These are phyloP conservation scores for Urocitellus parryii DNA, from an alignment of 2,113 vertebrate genomes.

Conservation along the genomic window DNA sequence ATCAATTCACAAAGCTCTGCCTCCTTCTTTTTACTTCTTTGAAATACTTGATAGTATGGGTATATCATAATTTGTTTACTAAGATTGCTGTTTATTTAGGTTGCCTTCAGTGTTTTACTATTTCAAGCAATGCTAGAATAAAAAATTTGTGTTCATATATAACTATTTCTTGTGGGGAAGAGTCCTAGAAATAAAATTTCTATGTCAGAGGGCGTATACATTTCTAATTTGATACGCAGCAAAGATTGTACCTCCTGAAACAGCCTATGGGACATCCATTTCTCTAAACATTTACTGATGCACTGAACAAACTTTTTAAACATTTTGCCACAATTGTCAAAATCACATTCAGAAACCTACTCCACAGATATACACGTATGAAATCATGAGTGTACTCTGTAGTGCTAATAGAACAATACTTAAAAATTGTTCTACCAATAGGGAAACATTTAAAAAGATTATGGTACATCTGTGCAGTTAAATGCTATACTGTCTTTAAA, in stretches of 20 bases:
- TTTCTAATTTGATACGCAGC: background rate
- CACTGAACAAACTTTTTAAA: background rate
- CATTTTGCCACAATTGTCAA: slow-evolving; percentile 31
- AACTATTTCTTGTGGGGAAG: background rate
- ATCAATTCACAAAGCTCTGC: background rate
- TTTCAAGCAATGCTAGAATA: background rate
- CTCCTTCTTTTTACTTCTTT: background rate
- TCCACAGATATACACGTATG: background rate
- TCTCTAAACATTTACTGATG: background rate
- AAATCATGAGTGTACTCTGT: background rate
- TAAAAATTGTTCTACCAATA: background rate
- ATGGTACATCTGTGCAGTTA: background rate
- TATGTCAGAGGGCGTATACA: background rate
- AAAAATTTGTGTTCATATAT: background rate
- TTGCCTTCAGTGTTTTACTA: slow-evolving; percentile 23
- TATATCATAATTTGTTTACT: background rate
- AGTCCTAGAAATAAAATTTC: slow-evolving; percentile 13
- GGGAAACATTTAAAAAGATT: background rate
- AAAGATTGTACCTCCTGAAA: background rate
- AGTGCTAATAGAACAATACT: slow-evolving; percentile 4
- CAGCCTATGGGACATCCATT: background rate
- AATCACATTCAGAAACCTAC: background rate
- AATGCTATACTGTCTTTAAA: background rate
- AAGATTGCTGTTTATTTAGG: background rate
- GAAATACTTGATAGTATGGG: background rate